Evolutionary conservation across 37 sponge, comb jelly and placozoan genomes (phyloP).

Genomic region (Diacarnus erythraeanus): DNA sequence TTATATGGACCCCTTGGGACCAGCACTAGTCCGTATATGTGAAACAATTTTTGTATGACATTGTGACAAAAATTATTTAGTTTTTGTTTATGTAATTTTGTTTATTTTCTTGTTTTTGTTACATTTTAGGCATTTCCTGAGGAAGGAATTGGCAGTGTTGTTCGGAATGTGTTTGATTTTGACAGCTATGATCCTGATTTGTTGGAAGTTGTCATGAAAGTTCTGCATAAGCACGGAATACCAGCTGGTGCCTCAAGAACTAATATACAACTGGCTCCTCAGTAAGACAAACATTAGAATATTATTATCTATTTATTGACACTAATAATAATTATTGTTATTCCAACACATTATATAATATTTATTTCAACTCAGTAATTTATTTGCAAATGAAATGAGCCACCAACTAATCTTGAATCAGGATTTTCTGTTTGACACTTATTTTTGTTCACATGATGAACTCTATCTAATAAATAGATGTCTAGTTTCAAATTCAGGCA

Average conservation of each 20-base stretch:
- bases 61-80: too few species aligned
- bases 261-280: slow-evolving; percentile 47
- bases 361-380: neutral
- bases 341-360: neutral
- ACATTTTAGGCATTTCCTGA: slow-evolving; percentile 67
- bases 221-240: slow-evolving; percentile 89
- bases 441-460: too few species aligned
- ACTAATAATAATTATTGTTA: too few species aligned
- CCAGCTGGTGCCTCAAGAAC: slow-evolving; percentile 78
- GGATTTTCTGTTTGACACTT: neutral
- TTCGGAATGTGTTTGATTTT: slow-evolving; percentile 91
- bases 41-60: too few species aligned
- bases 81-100: too few species aligned
- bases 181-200: slow-evolving; percentile 77
- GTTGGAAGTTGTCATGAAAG: slow-evolving; percentile 54
- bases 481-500: too few species aligned
- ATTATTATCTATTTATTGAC: too few species aligned
- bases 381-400: neutral
- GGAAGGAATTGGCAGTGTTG: slow-evolving; percentile 71
- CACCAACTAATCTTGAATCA: too few species aligned
- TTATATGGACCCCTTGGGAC: too few species aligned
- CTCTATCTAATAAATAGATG: too few species aligned
- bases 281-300: too few species aligned
- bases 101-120: neutral
- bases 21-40: too few species aligned